Conservation (phyloP, 37 sponge, comb jelly and placozoan species). For the Hormiphora californensis region DNA sequence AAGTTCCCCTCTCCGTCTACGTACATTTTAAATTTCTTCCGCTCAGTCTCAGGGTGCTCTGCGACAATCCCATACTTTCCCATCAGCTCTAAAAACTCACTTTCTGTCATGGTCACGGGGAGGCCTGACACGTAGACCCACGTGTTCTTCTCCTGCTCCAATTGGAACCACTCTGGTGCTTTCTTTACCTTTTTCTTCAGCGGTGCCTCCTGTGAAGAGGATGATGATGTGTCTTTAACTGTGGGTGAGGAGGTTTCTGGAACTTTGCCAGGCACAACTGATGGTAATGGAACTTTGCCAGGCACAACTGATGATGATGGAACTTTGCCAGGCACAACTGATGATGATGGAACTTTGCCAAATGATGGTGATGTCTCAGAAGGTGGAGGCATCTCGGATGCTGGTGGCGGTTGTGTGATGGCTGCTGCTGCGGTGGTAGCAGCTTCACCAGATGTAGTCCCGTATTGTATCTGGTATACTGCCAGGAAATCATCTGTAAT, state of each 20-base stretch:
- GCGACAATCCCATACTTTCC: constrained; percentile 83
- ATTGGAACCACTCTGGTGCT: constrained; percentile 80
- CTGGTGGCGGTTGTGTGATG: not conserved
- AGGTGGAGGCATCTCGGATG: not conserved
- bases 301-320: too few relatives aligned
- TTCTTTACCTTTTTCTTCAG: constrained; percentile 52
- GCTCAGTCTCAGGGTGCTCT: constrained; percentile 75
- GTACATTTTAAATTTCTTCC: constrained; percentile 86
- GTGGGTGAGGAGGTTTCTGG: not conserved
- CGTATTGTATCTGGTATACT: constrained; percentile 79
- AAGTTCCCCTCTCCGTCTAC: constrained; percentile 68
- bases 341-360: not conserved
- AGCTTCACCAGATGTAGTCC: constrained; percentile 24
- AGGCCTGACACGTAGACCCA: constrained; percentile 87
- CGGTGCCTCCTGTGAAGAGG: not conserved
- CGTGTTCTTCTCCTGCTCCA: constrained; percentile 75
- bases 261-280: too few relatives aligned
- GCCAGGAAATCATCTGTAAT: constrained; percentile 85
- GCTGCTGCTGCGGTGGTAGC: not conserved
- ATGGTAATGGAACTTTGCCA: too few relatives aligned
- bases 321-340: not conserved
- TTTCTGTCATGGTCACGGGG: constrained; percentile 68
- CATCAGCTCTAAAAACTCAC: constrained; percentile 81
- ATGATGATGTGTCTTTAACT: too few relatives aligned
- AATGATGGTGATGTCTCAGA: not conserved